These are phyloP conservation scores for Enteromius viviparus DNA, from an alignment of 2,797 vertebrate species.

Conservation along the genomic window DNA sequence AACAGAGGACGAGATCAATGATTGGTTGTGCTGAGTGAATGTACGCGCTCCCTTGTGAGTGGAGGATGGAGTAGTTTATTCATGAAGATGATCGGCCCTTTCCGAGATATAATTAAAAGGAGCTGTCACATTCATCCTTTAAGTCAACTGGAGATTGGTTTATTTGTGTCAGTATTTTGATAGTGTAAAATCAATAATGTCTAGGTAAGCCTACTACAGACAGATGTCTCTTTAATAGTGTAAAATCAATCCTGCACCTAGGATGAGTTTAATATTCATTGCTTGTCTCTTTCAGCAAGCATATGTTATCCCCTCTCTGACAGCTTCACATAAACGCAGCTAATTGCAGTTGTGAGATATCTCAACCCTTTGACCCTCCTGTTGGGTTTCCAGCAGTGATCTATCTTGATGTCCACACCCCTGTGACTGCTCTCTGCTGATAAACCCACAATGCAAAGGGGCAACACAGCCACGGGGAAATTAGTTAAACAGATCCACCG, in stretches of 20 bases:
- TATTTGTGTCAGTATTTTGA: slow-evolving; percentile 24
- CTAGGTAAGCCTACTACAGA: neutral
- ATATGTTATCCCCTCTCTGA: slow-evolving; percentile 21
- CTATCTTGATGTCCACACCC: slow-evolving; percentile 62
- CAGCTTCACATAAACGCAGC: slow-evolving; percentile 34
- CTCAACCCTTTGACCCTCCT: slow-evolving; percentile 42
- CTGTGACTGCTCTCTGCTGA: slow-evolving; percentile 73
- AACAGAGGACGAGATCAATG: slow-evolving; percentile 54
- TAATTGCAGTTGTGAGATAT: slow-evolving; percentile 45
- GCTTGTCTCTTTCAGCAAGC: slow-evolving; percentile 26
- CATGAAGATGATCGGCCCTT: slow-evolving; percentile 16
- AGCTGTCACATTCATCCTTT: slow-evolving; percentile 17
- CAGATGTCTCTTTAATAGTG: neutral
- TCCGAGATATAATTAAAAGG: slow-evolving; percentile 26
- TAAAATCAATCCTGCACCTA: slow-evolving; percentile 10
- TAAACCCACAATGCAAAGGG: slow-evolving; percentile 73
- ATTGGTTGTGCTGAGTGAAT: slow-evolving; percentile 52
- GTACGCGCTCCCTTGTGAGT: slow-evolving; percentile 44
- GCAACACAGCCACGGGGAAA: slow-evolving; percentile 62
- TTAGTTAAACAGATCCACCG: slow-evolving; percentile 36
- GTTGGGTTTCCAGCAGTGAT: slow-evolving; percentile 40
- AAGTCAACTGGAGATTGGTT: neutral
- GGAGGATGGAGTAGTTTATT: slow-evolving; percentile 34
- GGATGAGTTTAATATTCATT: slow-evolving; percentile 26
- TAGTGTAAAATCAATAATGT: neutral